Base-by-base conservation (phyloP, 2,113 vertebrate genomes). In the Lathamus discolor region DNA sequence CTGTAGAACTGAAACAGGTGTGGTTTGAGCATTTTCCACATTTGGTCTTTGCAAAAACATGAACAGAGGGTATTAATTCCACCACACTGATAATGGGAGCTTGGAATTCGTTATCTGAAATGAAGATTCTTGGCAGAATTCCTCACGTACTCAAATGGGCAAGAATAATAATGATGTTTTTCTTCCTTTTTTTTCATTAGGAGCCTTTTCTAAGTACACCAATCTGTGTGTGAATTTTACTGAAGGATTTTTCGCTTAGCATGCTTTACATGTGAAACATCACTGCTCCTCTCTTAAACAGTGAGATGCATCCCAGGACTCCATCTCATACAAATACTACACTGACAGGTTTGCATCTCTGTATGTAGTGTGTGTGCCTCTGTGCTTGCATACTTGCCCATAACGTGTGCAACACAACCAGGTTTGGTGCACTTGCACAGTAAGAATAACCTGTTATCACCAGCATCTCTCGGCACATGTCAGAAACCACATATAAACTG, bases 51-150 rank as follows among this genome's bases (percentile, higher is more conserved):
- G 96, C 86, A 95, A 95, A 97, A 95, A 91, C 52, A 64, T 44
- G 72, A 96, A 74, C 63, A 79, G 87, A 95, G 91, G 39, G 83
- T 89, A 96, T 96, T 97, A 95, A 92, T 96, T 79, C 83, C 86
- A 88, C 84, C 75, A 55, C 63, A 48, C 29, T 63, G 95, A 90
- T 93, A 96, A 78, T 44, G 52, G 24, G 33, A 29, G 28, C 86
- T 94, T 96, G 86, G 88, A 95, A 94, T 91, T 43, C 0, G 0
- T 91, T 94, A 94, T 94, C 83, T 95, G 87, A 88, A 95, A 85
- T 91, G 87, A 91, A 94, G 92, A 83, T 81, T 94, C 64, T 83
- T 94, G 90, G 51, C 72, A 86, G 51, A 86, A 89, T 68, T 96
- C 70, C 54, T 95, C 39, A 51, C 39, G 52, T 68, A 83, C 11